Percentiles rank a stretch among this genome's conserved stretches.
These are phyloP conservation scores for Camptogramma bilineatum DNA, from an alignment of 2,888 invertebrate species.

Conservation along the genomic window DNA sequence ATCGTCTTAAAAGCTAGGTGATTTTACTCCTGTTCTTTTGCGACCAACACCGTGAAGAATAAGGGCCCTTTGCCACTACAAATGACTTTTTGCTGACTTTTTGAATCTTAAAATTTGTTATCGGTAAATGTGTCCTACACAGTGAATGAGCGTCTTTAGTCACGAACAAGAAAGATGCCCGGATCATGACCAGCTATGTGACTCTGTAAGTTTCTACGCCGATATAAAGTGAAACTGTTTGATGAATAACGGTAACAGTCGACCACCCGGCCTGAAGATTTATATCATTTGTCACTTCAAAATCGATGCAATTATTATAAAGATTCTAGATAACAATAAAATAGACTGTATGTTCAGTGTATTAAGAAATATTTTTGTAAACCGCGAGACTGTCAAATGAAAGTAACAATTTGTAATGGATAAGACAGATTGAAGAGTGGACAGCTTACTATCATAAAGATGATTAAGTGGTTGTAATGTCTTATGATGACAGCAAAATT, in stretches of 20 bases:
- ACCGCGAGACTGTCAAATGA: conserved; percentile 21
- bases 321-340: conserved; percentile 8
- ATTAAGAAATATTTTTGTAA: conserved; percentile 21
- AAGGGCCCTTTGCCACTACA: too few relatives aligned
- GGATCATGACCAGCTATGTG: conserved; percentile 27
- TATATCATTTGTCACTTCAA: conserved; percentile 69
- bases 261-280: conserved; percentile 67
- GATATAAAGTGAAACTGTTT: conserved; percentile 69
- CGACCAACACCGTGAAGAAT: too few relatives aligned
- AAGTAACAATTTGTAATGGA: conserved; percentile 35
- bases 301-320: conserved; percentile 41
- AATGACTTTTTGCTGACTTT: not conserved
- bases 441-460: conserved; percentile 29
- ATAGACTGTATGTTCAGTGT: conserved; percentile 11
- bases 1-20: too few relatives aligned
- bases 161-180: conserved; percentile 62
- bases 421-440: conserved; percentile 30
- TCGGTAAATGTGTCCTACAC: not conserved
- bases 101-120: not conserved
- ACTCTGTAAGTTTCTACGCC: conserved; percentile 43
- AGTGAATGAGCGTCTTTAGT: conserved; percentile 37
- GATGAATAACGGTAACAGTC: conserved; percentile 64
- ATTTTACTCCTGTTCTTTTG: too few relatives aligned
- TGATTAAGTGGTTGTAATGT: conserved; percentile 27
- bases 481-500: conserved; percentile 25